Base-by-base conservation (phyloP, 1,140 invertebrate species). In the Berghia stephanieae region DNA sequence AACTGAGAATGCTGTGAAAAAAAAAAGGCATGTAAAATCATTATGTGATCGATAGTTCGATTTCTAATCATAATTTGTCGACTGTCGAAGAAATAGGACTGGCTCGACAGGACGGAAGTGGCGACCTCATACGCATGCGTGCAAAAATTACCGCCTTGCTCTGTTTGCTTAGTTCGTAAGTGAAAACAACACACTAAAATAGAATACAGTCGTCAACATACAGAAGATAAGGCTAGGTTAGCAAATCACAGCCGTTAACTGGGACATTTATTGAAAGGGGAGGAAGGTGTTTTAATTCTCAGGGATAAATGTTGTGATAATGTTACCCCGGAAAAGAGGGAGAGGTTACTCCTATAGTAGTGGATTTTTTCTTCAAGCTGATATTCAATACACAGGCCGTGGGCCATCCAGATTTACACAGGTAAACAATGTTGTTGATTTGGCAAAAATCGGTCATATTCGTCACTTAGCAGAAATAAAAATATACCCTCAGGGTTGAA, bases 271-370 rank as follows among this genome's bases (percentile, higher is more conserved):
- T 60, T 60, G 57, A 13, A 27, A n/a, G 8, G 31, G 21, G 57
- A 60, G 21, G 31, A 60, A 60, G 57, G 57, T 24, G 31, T 24
- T 24, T 13, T 27, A n/a, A n/a, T 18, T 8, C 24, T 13, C 6
- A 8, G 8, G 31, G 31, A 13, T 49, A 10, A 13, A 60, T 27
- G 31, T 13, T 60, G 8, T 60, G 21, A 60, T 60, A n/a, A 76
- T 76, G 74, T 68, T 67, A 13, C 24, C 74, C 60, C 74, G 74
- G 31, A 68, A 76, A 43, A 49, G 63, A 68, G 67, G 74, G 60
- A 76, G 74, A 76, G 34, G 63, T 76, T 24, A 36, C 8, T 27
- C 74, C 43, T 60, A 63, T 66, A 6, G 63, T 1, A 67, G 60
- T 49, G 74, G 60, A 18, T 76, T 76, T 63, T 63, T 60, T 67